phyloP scores from a whole-genome alignment of 2,113 vertebrate species.

The Triplophysa rosa region DNA sequence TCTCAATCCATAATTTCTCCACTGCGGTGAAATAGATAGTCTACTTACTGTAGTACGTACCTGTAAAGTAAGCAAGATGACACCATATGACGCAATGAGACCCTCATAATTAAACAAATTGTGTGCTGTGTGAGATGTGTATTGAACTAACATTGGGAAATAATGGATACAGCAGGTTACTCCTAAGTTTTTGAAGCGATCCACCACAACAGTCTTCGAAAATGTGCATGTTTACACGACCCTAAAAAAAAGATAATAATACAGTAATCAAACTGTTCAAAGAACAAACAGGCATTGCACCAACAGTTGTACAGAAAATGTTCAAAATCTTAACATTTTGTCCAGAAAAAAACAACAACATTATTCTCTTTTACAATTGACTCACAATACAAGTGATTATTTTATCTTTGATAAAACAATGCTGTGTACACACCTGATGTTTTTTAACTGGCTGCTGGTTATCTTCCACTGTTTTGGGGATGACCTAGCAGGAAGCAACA shows the following conservation, averaged over 20 bases:
- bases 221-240: slow-evolving; percentile 44
- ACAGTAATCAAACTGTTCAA: neutral
- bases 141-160: slow-evolving; percentile 39
- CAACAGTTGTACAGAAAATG: no score
- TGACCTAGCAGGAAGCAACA: neutral
- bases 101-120: neutral
- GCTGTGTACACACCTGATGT: neutral
- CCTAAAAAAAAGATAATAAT: slow-evolving; percentile 5
- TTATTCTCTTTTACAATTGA: no score
- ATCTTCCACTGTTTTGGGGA: neutral
- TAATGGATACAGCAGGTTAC: slow-evolving; percentile 36
- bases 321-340: no score
- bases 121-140: neutral
- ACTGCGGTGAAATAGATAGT: slow-evolving; percentile 21
- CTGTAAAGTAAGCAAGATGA: slow-evolving; percentile 1
- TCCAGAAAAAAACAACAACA: no score
- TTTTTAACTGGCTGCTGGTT: neutral
- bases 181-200: slow-evolving; percentile 30
- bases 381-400: no score
- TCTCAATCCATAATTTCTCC: slow-evolving; percentile 36
- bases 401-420: neutral
- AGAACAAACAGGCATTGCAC: neutral
- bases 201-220: slow-evolving; percentile 53
- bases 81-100: neutral
- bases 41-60: slow-evolving; percentile 29